These are phyloP conservation scores for Pipistrellus nathusii DNA, from an alignment of 2,797 vertebrate genomes.

Conservation along the genomic window DNA sequence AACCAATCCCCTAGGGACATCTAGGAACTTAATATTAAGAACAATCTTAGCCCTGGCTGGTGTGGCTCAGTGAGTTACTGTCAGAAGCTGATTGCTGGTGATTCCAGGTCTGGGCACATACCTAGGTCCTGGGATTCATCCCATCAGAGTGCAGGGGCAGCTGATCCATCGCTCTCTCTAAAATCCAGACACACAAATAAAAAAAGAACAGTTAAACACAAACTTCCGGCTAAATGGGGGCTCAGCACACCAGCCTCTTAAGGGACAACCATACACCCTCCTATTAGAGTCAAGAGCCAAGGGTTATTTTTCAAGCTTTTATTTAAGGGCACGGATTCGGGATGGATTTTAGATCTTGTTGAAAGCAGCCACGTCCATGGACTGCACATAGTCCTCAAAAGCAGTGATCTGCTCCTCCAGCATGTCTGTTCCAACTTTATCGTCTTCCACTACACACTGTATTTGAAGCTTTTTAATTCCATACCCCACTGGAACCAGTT, in stretches of 20 bases:
- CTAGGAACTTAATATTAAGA: background rate
- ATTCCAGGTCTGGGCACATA: too few relatives aligned
- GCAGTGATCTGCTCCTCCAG: conserved; percentile 96
- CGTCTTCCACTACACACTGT: conserved; percentile 97
- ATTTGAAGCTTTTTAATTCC: conserved; percentile 99
- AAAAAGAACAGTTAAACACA: background rate
- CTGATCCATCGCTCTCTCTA: too few relatives aligned
- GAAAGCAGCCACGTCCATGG: conserved; percentile 98
- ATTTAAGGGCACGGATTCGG: conserved; percentile 82
- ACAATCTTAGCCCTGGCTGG: too few relatives aligned
- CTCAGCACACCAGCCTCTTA: background rate
- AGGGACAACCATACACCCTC: background rate
- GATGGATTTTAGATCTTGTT: conserved; percentile 94
- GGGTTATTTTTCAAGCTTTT: conserved; percentile 84
- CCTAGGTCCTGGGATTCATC: too few relatives aligned
- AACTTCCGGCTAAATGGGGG: background rate
- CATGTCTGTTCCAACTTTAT: conserved; percentile 98
- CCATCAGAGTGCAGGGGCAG: too few relatives aligned
- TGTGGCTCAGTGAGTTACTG: too few relatives aligned
- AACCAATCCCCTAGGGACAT: background rate
- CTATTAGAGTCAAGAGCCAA: conserved; percentile 30
- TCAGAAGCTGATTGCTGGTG: too few relatives aligned
- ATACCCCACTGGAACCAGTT: conserved; percentile 96
- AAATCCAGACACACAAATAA: too few relatives aligned
- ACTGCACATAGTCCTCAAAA: conserved; percentile 97